Base-by-base conservation (phyloP, 2,888 invertebrate genomes). In the Drepana falcataria region DNA sequence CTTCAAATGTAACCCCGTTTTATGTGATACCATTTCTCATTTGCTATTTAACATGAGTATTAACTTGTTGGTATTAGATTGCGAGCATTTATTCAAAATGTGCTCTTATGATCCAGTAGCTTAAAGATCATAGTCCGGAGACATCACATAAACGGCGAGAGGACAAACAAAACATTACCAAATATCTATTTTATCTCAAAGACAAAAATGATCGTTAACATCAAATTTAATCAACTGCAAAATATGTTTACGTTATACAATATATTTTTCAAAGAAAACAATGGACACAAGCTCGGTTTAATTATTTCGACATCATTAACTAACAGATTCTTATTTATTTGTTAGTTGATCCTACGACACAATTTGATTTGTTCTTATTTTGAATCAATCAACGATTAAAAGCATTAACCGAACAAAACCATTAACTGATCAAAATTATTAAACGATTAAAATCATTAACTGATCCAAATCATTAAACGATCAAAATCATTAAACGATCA, bases 251-350 rank as follows among this genome's bases (percentile, higher is more conserved):
- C 67, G n/a, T n/a, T n/a, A n/a, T 62, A 69, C 51, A 61, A 66
- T 68, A 73, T 71, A 69, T 58, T 73, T 73, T 69, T 69, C 61
- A 63, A 69, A 75, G 67, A 75, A 83, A 84, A 80, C 79, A 80
- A 76, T 73, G 73, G 71, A 71, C 77, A 79, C 71, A 75, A 71
- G 71, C 72, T 61, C 61, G 63, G 61, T 33, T 76, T 66, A 71
- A 76, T 70, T 77, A 78, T 68, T 77, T 79, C 55, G 81, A 81
- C 75, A 81, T 76, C 78, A 79, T 77, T 65, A 78, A 74, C 77
- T 81, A 83, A 85, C 81, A 80, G 75, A 77, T 73, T 75, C 76
- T 78, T 78, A 74, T 68, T 77, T 74, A 75, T 68, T 51, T 41
- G 40, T 51, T 34, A 51, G 40, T 33, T 41, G 51, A 34, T 40